These are phyloP conservation scores for Teleogryllus occipitalis DNA, from an alignment of 1,140 invertebrate species.

Conservation along the genomic window DNA sequence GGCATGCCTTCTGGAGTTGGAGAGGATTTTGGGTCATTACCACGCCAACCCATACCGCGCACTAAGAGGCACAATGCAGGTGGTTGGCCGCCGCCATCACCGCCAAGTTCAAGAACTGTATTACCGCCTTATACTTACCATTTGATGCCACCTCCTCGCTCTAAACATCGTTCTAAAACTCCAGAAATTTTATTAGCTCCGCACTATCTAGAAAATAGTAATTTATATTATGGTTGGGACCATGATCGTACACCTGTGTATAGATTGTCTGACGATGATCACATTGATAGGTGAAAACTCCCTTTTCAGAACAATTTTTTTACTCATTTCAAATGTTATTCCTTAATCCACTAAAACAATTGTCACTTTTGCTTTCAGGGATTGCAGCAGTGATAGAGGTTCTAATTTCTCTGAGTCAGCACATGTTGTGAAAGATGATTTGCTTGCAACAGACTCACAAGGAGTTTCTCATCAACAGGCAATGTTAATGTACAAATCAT, in stretches of 20 bases:
- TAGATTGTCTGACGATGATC: slow-evolving; percentile 18
- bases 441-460: not conserved
- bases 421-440: slow-evolving; percentile 8
- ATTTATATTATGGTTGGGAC: slow-evolving; percentile 21
- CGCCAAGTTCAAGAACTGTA: slow-evolving; percentile 33
- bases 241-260: slow-evolving; percentile 15
- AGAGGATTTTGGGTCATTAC: slow-evolving; percentile 33
- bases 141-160: slow-evolving; percentile 30
- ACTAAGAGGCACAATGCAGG: slow-evolving; percentile 42
- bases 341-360: not conserved
- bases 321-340: not conserved
- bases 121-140: slow-evolving; percentile 29
- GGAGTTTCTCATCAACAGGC: slow-evolving; percentile 16
- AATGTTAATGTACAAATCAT: slow-evolving; percentile 39
- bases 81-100: slow-evolving; percentile 41
- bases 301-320: not conserved
- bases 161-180: slow-evolving; percentile 51
- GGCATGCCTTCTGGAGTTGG: slow-evolving; percentile 9
- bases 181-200: slow-evolving; percentile 69
- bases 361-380: not conserved
- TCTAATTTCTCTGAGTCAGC: slow-evolving; percentile 18
- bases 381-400: slow-evolving; percentile 20
- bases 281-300: slow-evolving; percentile 12
- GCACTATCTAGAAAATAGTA: slow-evolving; percentile 46
- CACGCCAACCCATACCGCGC: slow-evolving; percentile 36